These are phyloP conservation scores for Diceros bicornis DNA, from an alignment of 2,797 vertebrate species.

Conservation along the genomic window DNA sequence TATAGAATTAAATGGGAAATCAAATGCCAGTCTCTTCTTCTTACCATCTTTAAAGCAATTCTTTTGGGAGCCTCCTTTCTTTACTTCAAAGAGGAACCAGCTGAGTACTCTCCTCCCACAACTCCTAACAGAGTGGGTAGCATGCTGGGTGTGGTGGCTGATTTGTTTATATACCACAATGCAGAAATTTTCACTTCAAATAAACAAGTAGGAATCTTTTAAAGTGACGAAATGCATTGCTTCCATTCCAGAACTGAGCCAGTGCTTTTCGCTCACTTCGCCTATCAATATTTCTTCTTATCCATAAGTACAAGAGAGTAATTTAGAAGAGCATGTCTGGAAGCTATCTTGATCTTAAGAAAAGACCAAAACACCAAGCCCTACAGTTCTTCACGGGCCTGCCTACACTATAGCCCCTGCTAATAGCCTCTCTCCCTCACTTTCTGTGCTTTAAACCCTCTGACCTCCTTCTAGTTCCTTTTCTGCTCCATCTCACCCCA, in stretches of 20 bases:
- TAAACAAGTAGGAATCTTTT: neutral
- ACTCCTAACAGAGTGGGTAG: neutral
- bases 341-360: neutral
- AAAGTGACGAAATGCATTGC: neutral
- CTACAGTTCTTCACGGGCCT: neutral
- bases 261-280: neutral
- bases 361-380: neutral
- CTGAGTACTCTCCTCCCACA: neutral
- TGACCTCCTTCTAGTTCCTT: neutral
- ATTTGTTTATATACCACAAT: neutral
- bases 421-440: neutral
- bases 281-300: neutral
- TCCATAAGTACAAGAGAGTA: neutral
- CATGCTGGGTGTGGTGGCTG: neutral
- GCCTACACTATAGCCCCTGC: neutral
- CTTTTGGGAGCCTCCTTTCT: neutral
- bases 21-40: neutral
- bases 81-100: neutral
- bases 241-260: neutral
- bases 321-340: neutral
- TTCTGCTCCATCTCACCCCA: neutral
- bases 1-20: neutral
- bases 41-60: neutral
- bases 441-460: neutral
- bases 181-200: neutral